Percentiles rank a stretch among this genome's conserved stretches.
These are phyloP conservation scores for Halictus rubicundus DNA, from an alignment of 1,140 invertebrate genomes.

Conservation along the genomic window DNA sequence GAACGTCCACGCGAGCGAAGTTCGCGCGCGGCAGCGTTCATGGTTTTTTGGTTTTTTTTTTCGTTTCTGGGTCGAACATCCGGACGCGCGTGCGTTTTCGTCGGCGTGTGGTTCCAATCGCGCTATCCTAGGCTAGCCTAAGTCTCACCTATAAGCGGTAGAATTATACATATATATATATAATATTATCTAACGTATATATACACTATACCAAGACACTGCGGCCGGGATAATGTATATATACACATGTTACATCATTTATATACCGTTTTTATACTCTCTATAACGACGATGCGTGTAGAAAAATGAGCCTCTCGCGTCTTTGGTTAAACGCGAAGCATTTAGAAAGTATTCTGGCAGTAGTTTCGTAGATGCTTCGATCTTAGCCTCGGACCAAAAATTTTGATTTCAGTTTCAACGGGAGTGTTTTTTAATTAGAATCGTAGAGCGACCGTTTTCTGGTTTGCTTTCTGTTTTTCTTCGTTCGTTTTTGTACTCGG, in stretches of 20 bases:
- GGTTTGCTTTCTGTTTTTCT: too few species aligned
- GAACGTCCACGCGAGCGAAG: not conserved
- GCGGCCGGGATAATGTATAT: too few species aligned
- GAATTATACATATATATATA: constrained; percentile 50
- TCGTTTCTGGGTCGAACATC: not conserved
- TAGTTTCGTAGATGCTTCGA: constrained; percentile 78
- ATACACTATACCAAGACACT: too few species aligned
- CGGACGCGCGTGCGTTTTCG: not conserved
- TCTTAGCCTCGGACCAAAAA: constrained; percentile 75
- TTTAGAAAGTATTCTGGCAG: constrained; percentile 78
- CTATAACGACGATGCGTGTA: constrained; percentile 78
- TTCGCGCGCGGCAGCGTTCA: constrained; percentile 5
- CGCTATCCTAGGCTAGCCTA: constrained; percentile 66
- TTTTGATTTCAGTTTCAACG: constrained; percentile 72
- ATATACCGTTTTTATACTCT: constrained; percentile 38
- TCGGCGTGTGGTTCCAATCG: constrained; percentile 28
- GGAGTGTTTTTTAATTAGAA: constrained; percentile 22
- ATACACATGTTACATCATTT: too few species aligned
- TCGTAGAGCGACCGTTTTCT: constrained; percentile 1
- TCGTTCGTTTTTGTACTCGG: not conserved
- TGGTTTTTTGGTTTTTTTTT: too few species aligned
- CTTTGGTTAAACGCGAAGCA: constrained; percentile 78
- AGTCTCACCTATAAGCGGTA: constrained; percentile 65
- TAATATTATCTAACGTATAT: constrained; percentile 13
- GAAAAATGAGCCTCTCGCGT: constrained; percentile 79